A percentile compares a stretch with the other conserved stretches of the same genome.
phyloP scores from a whole-genome alignment of 2,113 vertebrate species.

The Odontesthes bonariensis region DNA sequence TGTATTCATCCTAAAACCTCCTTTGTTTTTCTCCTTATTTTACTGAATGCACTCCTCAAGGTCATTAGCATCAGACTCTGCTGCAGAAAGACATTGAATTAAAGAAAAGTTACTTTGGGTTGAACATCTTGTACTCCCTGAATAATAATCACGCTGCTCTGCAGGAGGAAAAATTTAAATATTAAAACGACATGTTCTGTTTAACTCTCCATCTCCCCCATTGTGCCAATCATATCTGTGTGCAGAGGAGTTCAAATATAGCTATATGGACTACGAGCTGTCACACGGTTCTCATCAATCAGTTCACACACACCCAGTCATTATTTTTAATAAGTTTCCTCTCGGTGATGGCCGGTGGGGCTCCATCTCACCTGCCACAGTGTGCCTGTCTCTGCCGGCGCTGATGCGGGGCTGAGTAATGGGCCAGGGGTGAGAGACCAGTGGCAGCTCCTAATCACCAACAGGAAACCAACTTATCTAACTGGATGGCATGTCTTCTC shows the following conservation, averaged over 20 bases:
- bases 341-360: slow-evolving; percentile 36
- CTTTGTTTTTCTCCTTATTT: slow-evolving; percentile 1
- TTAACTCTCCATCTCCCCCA: slow-evolving; percentile 17
- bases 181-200: slow-evolving; percentile 52
- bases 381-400: slow-evolving; percentile 16
- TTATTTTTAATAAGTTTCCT: slow-evolving; percentile 71
- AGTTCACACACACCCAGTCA: slow-evolving; percentile 57
- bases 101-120: slow-evolving; percentile 25
- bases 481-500: slow-evolving; percentile 26
- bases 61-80: slow-evolving; percentile 9
- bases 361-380: slow-evolving; percentile 60
- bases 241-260: slow-evolving; percentile 56
- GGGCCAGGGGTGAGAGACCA: slow-evolving; percentile 37
- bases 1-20: neutral
- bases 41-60: neutral
- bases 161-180: slow-evolving; percentile 38
- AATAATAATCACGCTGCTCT: slow-evolving; percentile 36
- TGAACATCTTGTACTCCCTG: slow-evolving; percentile 32
- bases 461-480: slow-evolving; percentile 45
- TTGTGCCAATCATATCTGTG: slow-evolving; percentile 56
- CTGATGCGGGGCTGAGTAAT: slow-evolving; percentile 65
- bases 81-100: slow-evolving; percentile 28
- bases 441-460: slow-evolving; percentile 51
- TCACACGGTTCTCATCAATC: slow-evolving; percentile 70
- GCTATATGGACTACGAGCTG: slow-evolving; percentile 43